A percentile compares a stretch with the other conserved stretches of the same genome.
Conservation (phyloP, 1,140 invertebrate species). For the Atopsyche davidsoni region DNA sequence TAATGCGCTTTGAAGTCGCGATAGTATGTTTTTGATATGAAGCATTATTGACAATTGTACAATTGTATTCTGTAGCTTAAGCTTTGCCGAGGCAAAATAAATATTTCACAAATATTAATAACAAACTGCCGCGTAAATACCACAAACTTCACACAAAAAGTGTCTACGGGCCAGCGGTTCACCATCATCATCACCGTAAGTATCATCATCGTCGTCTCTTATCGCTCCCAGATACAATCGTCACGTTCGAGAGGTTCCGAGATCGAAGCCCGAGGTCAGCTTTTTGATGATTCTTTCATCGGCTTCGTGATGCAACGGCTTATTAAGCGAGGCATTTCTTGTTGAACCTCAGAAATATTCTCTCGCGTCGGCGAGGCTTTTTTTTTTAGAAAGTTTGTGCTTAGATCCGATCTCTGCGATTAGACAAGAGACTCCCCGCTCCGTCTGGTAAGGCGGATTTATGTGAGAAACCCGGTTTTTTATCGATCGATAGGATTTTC, state of each 20-base stretch:
- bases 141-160: too few species aligned
- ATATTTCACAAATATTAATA: too few species aligned
- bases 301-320: conserved; percentile 26
- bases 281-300: conserved; percentile 18
- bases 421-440: background rate
- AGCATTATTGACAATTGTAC: too few species aligned
- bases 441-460: background rate
- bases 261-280: conserved; percentile 17
- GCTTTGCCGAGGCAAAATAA: too few species aligned
- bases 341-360: too few species aligned
- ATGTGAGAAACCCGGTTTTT: too few species aligned
- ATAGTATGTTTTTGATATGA: too few species aligned
- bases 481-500: too few species aligned
- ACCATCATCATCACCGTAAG: conserved; percentile 4
- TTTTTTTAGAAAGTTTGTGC: conserved; percentile 21
- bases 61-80: too few species aligned
- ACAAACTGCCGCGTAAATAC: too few species aligned
- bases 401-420: background rate
- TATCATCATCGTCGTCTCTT: conserved; percentile 1
- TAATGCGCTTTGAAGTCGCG: too few species aligned
- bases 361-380: background rate
- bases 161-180: too few species aligned
- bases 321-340: conserved; percentile 24
- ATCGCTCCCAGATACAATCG: conserved; percentile 20
- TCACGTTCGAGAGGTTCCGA: conserved; percentile 19